Evolutionary conservation across 2,797 vertebrate genomes (phyloP), one percentile per base, ranked within the genome.

Genomic region (Carapus acus): DNA sequence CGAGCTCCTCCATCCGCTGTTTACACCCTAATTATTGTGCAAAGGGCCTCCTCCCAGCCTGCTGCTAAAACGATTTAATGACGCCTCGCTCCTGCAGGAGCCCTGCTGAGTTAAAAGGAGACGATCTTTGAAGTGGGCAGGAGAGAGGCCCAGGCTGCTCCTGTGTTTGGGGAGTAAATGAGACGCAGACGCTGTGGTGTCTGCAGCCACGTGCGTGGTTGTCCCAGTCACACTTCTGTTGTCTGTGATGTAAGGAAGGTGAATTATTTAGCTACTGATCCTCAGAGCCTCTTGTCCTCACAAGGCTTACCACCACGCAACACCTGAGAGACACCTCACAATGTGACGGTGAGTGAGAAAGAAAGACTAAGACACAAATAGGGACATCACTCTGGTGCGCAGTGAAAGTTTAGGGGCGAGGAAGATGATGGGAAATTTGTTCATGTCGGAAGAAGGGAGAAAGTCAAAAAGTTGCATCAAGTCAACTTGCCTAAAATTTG

Each of bases 211-310:
- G 51, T 58, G 22, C 54, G 45, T 20, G 12, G 43, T 39, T 53
- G 46, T 55, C 49, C 45, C 19, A 58, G 56, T 49, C 39, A 53
- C 60, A 62, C 45, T 51, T 68, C 50, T 56, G 59, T 13, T 74
- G 70, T 67, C 58, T 43, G 47, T 80, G 73, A 81, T 76, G 82
- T 69, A 83, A 84, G 62, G 54, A 67, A 58, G 56, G 82, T 85
- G 66, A 82, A 86, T 85, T 82, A 84, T 85, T 85, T 71, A 86
- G 73, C 58, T 66, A 70, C 54, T 59, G 71, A 41, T 64, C 64
- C 66, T 69, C 64, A 65, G 74, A 15, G 64, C 61, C 59, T 80
- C 53, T 54, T 58, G 58, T 69, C 52, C 65, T 59, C 66, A 54
- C 37, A 62, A 63, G 58, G 77, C 77, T 81, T 75, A 73, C n/a